Conservation (phyloP, 1,140 invertebrate species). For the Drosophila persimilis region DNA sequence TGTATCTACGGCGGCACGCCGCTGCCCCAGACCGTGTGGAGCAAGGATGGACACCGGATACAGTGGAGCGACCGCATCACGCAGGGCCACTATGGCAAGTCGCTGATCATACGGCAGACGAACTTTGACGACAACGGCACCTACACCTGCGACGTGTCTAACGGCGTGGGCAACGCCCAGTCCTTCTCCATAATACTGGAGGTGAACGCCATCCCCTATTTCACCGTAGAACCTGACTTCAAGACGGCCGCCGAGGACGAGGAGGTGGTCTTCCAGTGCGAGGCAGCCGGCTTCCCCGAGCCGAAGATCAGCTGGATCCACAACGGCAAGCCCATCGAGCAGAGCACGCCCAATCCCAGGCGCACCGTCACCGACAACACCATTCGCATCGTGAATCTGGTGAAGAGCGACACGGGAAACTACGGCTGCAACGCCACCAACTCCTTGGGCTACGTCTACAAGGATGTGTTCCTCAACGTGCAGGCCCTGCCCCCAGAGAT, state of each 20-base stretch:
- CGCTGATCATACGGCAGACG: conserved; percentile 92
- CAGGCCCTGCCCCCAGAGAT: conserved; percentile 96
- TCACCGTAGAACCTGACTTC: conserved; percentile 95
- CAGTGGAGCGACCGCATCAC: conserved; percentile 89
- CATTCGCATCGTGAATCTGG: conserved; percentile 92
- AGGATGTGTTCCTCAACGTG: conserved; percentile 99
- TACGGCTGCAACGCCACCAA: conserved; percentile 99
- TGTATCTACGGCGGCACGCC: conserved; percentile 96
- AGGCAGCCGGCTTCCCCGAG: conserved; percentile 93
- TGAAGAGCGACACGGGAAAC: conserved; percentile 96
- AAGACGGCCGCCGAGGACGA: conserved; percentile 96
- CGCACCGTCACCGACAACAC: conserved; percentile 87
- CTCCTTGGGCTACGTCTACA: conserved; percentile 98
- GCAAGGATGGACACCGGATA: conserved; percentile 89
- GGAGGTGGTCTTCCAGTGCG: conserved; percentile 93
- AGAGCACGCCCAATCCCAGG: conserved; percentile 90
- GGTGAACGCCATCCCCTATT: conserved; percentile 95
- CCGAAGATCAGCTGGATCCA: conserved; percentile 98
- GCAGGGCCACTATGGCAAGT: conserved; percentile 96
- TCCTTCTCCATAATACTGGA: conserved; percentile 92
- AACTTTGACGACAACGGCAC: conserved; percentile 93
- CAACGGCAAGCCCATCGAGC: conserved; percentile 94
- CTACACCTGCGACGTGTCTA: conserved; percentile 96
- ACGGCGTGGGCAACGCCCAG: conserved; percentile 92
- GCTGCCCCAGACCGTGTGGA: conserved; percentile 92